These are phyloP conservation scores for Pogonocichla stellata DNA, from an alignment of 2,113 vertebrate species.

Conservation along the genomic window DNA sequence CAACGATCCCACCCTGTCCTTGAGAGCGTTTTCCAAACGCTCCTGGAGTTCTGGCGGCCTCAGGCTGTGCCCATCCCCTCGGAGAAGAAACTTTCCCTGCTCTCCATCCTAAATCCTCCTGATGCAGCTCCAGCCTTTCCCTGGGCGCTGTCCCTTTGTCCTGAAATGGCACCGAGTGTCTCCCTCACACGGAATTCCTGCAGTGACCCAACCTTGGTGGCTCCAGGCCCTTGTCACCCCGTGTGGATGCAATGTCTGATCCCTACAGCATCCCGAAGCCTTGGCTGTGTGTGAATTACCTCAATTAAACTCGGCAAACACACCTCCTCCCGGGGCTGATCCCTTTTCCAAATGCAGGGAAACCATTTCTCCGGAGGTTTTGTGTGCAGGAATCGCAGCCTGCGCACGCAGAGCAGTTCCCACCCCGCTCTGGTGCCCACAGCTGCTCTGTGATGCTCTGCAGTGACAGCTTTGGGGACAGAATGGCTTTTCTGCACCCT, in stretches of 20 bases:
- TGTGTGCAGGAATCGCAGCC: background rate
- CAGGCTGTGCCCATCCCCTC: background rate
- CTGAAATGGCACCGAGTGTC: background rate
- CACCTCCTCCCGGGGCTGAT: background rate
- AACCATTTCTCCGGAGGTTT: background rate
- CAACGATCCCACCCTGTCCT: background rate
- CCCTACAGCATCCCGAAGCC: background rate
- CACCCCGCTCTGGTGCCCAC: background rate
- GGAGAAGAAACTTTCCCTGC: background rate
- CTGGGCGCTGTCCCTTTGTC: background rate
- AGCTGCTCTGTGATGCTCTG: rapidly evolving
- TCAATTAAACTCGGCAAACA: background rate
- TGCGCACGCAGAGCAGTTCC: rapidly evolving
- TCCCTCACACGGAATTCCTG: background rate
- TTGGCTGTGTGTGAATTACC: background rate
- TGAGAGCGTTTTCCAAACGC: rapidly evolving
- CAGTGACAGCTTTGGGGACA: background rate
- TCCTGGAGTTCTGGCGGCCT: background rate
- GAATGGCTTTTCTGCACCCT: background rate
- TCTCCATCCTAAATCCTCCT: rapidly evolving
- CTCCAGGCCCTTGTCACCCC: rapidly evolving
- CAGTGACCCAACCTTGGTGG: background rate
- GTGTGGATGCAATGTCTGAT: background rate
- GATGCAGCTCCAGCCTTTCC: background rate
- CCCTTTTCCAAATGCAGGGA: background rate